phyloP scores from a whole-genome alignment of 2,797 vertebrate species.

The Xerus rutilus region DNA sequence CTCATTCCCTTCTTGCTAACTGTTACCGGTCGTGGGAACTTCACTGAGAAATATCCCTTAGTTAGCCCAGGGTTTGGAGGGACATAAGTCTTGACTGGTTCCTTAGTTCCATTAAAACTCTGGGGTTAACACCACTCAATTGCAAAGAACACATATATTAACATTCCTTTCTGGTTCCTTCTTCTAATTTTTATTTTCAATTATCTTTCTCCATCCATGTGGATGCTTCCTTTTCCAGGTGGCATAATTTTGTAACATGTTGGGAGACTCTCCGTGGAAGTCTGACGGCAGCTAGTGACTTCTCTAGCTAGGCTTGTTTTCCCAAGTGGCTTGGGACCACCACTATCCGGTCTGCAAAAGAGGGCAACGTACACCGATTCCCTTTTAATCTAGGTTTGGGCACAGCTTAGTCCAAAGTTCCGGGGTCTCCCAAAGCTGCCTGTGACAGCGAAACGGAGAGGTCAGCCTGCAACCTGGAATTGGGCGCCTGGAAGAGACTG shows the following conservation, averaged over 20 bases:
- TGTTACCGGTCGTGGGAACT: not conserved
- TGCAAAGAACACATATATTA: not conserved
- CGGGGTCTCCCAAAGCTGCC: fast-evolving
- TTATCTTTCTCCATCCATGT: not conserved
- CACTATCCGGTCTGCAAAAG: not conserved
- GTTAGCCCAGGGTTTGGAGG: not conserved
- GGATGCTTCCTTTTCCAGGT: not conserved
- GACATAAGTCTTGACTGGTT: not conserved
- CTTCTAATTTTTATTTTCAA: constrained; percentile 6
- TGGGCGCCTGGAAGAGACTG: fast-evolving
- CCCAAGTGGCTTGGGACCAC: not conserved
- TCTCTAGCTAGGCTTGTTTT: not conserved
- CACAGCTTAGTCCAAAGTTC: not conserved
- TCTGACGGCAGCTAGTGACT: not conserved
- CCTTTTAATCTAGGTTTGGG: not conserved
- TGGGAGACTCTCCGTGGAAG: not conserved
- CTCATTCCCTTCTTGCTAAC: not conserved
- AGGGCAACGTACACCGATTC: not conserved
- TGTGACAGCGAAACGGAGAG: not conserved
- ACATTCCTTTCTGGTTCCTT: not conserved
- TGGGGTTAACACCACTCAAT: not conserved
- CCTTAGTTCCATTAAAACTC: not conserved
- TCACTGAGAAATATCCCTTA: not conserved
- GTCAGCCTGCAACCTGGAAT: fast-evolving
- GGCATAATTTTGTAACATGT: not conserved